phyloP scores from a whole-genome alignment of 2,888 invertebrate species.

The Pollenia amentaria region DNA sequence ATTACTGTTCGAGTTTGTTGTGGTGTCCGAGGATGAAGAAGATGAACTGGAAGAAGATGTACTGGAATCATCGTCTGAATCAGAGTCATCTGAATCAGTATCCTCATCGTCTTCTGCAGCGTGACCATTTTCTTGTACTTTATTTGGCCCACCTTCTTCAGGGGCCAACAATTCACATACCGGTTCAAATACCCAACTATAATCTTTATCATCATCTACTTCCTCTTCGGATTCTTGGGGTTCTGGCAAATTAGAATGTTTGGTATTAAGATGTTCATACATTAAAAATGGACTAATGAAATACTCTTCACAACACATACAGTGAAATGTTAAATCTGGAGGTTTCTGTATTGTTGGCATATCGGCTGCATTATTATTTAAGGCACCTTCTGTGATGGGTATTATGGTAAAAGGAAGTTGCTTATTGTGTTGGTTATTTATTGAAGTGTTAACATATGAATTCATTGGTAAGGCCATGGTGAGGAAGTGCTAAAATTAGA shows the following conservation, averaged over 20 bases:
- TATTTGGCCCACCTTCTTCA: constrained; percentile 44
- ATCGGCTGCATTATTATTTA: constrained; percentile 35
- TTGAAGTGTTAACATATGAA: constrained; percentile 43
- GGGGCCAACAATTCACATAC: constrained; percentile 79
- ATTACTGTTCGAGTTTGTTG: constrained; percentile 64
- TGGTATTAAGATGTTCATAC: constrained; percentile 83
- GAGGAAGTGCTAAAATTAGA: neutral
- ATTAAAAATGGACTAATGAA: constrained; percentile 82
- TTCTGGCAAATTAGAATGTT: constrained; percentile 79
- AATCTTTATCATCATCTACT: constrained; percentile 79
- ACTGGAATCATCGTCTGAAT: constrained; percentile 77
- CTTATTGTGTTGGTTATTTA: constrained; percentile 37
- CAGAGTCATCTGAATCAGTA: constrained; percentile 76
- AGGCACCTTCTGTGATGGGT: constrained; percentile 78
- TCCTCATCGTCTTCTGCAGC: constrained; percentile 74
- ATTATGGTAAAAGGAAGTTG: constrained; percentile 81
- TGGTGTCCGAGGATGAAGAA: constrained; percentile 69
- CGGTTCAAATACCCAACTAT: constrained; percentile 84
- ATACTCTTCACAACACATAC: constrained; percentile 83
- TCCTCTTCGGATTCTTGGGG: constrained; percentile 74
- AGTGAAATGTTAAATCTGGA: constrained; percentile 84
- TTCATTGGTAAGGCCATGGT: constrained; percentile 70
- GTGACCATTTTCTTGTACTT: constrained; percentile 26
- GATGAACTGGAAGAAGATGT: constrained; percentile 75
- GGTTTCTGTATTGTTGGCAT: constrained; percentile 75